Conservation (phyloP, 2,797 vertebrate species). For the Danio choprae region DNA sequence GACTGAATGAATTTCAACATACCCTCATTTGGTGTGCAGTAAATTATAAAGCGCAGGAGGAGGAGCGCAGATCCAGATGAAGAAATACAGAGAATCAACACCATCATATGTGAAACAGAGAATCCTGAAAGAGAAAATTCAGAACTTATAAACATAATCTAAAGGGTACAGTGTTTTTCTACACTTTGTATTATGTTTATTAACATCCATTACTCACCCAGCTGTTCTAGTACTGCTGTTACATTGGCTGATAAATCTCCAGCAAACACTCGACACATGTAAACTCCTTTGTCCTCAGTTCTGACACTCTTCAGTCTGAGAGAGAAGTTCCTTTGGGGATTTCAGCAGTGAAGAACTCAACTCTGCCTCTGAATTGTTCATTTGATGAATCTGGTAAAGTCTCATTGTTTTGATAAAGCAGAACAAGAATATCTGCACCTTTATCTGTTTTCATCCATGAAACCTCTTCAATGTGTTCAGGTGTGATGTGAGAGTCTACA, state of each 20-base stretch:
- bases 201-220: too few species aligned
- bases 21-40: too few species aligned
- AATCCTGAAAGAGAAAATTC: too few species aligned
- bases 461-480: background rate
- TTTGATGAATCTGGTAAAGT: fast-evolving
- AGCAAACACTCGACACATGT: slow-evolving; percentile 1
- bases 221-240: background rate
- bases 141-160: too few species aligned
- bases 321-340: background rate
- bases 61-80: too few species aligned
- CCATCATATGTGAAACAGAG: too few species aligned
- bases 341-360: background rate
- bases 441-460: background rate
- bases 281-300: slow-evolving; percentile 6
- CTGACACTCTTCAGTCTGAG: background rate
- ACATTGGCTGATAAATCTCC: background rate
- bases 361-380: background rate
- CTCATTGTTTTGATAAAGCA: background rate
- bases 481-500: background rate
- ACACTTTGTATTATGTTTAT: too few species aligned
- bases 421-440: background rate
- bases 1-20: too few species aligned
- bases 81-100: too few species aligned
- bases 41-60: too few species aligned
- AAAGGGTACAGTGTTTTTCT: too few species aligned